Base-by-base conservation (phyloP, 2,888 invertebrate species). In the Calameuta idolon region DNA sequence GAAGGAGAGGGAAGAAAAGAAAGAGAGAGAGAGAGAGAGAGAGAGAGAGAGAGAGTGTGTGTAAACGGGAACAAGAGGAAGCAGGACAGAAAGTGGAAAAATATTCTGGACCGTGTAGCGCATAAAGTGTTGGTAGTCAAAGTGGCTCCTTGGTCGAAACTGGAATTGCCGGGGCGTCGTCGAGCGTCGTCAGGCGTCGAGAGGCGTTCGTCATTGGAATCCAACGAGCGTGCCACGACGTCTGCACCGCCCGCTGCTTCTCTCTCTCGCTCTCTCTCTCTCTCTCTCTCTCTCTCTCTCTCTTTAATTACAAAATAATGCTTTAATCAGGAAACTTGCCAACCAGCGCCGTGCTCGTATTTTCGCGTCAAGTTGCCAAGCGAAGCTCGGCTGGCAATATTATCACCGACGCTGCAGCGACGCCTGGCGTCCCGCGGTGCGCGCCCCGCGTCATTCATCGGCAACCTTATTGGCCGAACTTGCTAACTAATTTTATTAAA, bases 241-340 rank as follows among this genome's bases (percentile, higher is more conserved):
- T 33, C n/a, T 77, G 55, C 34, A 37, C 37, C 37, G 11, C 11
- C 37, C 30, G n/a, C 37, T 74, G n/a, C 30, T 78, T 78, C 80
- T 75, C 79, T 76, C 84, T 83, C 83, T 89, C 84, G 82, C 83
- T 89, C 84, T 83, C 83, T 89, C 84, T 83, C 80, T 75, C 79
- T 76, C 80, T 75, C 79, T 76, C 85, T 83, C 83, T 88, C 80
- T 75, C 79, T 76, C 79, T 76, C 80, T 75, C 79, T 76, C 85
- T 83, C 83, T 89, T 89, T 88, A 89, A 89, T 89, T 88, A 86
- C 82, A 87, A 89, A 89, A 88, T 88, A 89, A 88, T 84, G 88
- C 85, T 88, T 89, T 89, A 88, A 89, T 89, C 89, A 88, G 85
- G 87, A 88, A 88, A 89, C 88, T 89, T 88, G 87, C 82, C 85